Percentiles rank a stretch among this genome's conserved stretches.
Evolutionary conservation across 2,113 vertebrate species (phyloP).

Genomic region (Dromaius novaehollandiae): DNA sequence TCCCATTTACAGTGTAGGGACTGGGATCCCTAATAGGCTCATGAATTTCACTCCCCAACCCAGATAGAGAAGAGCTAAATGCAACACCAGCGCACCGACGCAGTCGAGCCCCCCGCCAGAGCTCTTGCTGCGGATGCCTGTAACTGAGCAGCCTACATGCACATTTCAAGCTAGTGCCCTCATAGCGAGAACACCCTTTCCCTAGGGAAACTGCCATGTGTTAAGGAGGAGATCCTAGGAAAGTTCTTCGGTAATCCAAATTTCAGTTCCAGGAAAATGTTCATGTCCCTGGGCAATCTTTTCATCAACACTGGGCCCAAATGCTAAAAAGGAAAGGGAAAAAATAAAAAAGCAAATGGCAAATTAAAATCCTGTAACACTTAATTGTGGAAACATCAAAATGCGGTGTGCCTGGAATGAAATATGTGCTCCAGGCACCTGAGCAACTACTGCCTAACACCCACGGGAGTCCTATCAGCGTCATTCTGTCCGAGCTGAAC

Average conservation of each 20-base stretch:
- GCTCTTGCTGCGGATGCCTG: not conserved
- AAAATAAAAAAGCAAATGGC: slow-evolving; percentile 7
- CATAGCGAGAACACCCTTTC: not conserved
- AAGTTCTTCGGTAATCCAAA: not conserved
- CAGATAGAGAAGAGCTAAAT: not conserved
- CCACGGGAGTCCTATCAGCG: not conserved
- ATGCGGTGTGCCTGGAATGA: not conserved
- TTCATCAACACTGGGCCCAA: not conserved
- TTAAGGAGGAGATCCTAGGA: not conserved
- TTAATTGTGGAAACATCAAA: slow-evolving; percentile 16
- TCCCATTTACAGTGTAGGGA: not conserved
- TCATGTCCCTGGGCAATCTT: not conserved
- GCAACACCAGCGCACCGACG: not conserved
- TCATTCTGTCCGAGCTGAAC: rapidly evolving
- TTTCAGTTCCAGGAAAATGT: not conserved
- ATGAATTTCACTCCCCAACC: not conserved
- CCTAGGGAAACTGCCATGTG: not conserved
- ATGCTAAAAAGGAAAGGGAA: slow-evolving; percentile 17
- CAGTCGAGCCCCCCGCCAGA: not conserved
- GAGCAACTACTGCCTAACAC: not conserved
- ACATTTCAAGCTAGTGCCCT: not conserved
- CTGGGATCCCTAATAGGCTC: not conserved
- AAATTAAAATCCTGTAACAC: slow-evolving; percentile 25
- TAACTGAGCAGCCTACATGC: not conserved
- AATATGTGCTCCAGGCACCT: not conserved